These are phyloP conservation scores for Pyrgus malvae DNA, from an alignment of 2,888 invertebrate genomes.

Conservation along the genomic window DNA sequence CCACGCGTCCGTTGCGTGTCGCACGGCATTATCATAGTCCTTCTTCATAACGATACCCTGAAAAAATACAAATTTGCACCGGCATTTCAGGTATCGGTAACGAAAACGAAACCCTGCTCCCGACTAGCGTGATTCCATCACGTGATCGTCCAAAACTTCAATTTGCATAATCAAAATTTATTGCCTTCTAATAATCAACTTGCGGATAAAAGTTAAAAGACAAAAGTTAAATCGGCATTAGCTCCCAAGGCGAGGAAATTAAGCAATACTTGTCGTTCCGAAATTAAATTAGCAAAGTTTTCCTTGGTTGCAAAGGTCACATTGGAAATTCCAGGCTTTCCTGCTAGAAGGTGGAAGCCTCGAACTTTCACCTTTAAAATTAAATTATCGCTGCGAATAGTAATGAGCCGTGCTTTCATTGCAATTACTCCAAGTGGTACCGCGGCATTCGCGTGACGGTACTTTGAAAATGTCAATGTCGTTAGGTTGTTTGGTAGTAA, in stretches of 20 bases:
- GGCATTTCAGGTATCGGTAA: constrained; percentile 28
- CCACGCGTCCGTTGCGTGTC: constrained; percentile 62
- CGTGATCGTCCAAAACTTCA: constrained; percentile 15
- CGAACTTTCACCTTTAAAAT: constrained; percentile 50
- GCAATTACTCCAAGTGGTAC: constrained; percentile 75
- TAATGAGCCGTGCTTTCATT: constrained; percentile 55
- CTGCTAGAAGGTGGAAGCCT: constrained; percentile 63
- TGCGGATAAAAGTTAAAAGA: constrained; percentile 11
- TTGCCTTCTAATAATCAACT: neutral
- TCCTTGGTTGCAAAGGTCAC: constrained; percentile 50
- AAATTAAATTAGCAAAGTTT: constrained; percentile 44
- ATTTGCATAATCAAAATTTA: constrained; percentile 18
- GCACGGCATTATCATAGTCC: constrained; percentile 56
- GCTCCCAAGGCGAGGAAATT: constrained; percentile 19
- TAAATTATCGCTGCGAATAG: constrained; percentile 66
- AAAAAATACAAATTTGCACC: constrained; percentile 37
- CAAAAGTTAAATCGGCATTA: constrained; percentile 27
- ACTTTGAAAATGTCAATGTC: constrained; percentile 51
- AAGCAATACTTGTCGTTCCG: constrained; percentile 27
- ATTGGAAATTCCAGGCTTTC: constrained; percentile 44
- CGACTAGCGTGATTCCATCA: neutral
- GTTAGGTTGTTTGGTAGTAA: constrained; percentile 38
- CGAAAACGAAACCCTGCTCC: constrained; percentile 15
- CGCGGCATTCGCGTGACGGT: constrained; percentile 59
- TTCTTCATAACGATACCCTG: constrained; percentile 21